Percentiles rank a stretch among this genome's conserved stretches.
Evolutionary conservation across 2,888 invertebrate genomes (phyloP).

Genomic region (Ectemnius cavifrons): DNA sequence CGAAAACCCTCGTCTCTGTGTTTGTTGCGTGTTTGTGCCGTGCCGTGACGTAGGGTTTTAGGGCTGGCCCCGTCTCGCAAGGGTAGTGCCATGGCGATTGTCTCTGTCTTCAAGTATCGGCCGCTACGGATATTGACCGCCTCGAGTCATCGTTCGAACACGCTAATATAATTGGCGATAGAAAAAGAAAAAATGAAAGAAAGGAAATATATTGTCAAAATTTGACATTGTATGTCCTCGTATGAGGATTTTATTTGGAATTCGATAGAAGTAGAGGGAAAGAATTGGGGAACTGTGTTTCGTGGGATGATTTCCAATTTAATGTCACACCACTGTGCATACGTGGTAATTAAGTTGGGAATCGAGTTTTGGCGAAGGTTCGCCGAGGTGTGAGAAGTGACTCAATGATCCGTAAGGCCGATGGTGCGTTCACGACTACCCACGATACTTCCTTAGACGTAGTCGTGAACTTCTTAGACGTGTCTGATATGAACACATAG

Average conservation of each 20-base stretch:
- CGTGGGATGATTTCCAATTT: too few species aligned
- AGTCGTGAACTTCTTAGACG: conserved; percentile 6
- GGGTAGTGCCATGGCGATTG: conserved; percentile 15
- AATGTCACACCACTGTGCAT: too few species aligned
- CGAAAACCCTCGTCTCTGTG: conserved; percentile 21
- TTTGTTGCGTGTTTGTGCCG: conserved; percentile 42
- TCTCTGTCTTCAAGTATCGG: conserved; percentile 21
- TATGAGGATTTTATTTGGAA: too few species aligned
- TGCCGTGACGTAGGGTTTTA: conserved; percentile 32
- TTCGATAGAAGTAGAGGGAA: too few species aligned
- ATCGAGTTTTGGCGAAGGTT: conserved; percentile 16
- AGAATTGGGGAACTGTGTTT: too few species aligned
- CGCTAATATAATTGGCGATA: too few species aligned
- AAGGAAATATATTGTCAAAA: too few species aligned
- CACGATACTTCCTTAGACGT: conserved; percentile 5
- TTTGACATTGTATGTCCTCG: too few species aligned
- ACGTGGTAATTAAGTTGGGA: conserved; percentile 17
- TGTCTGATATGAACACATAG: conserved; percentile 9
- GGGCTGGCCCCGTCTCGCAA: conserved; percentile 21
- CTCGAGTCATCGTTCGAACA: neutral
- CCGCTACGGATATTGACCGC: conserved; percentile 26
- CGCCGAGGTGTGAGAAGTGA: too few species aligned
- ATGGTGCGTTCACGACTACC: conserved; percentile 2
- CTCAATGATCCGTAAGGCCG: too few species aligned
- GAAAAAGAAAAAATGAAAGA: too few species aligned